These are phyloP conservation scores for Carassius auratus DNA, from an alignment of 2,113 vertebrate species.

Conservation along the genomic window DNA sequence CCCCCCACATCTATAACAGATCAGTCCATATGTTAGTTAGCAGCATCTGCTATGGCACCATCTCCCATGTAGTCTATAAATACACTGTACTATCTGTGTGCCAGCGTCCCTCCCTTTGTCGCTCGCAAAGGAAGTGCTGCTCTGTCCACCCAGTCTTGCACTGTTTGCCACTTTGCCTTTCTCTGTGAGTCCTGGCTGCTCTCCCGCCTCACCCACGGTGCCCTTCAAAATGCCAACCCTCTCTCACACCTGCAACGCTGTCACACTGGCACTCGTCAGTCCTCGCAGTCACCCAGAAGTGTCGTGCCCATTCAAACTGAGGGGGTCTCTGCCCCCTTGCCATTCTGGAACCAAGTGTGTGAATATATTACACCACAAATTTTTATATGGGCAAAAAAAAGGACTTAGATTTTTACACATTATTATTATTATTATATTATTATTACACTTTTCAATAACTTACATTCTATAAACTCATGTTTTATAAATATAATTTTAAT, in stretches of 20 bases:
- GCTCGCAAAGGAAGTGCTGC: constrained; percentile 52
- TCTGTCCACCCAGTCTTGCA: constrained; percentile 41
- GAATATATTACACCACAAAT: no score
- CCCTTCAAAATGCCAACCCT: constrained; percentile 54
- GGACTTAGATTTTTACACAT: no score
- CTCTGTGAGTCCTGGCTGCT: constrained; percentile 36
- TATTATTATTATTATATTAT: no score
- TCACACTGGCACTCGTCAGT: constrained; percentile 53
- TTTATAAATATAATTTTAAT: no score
- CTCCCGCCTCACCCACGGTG: constrained; percentile 37
- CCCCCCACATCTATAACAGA: constrained; percentile 35
- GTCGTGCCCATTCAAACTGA: neutral
- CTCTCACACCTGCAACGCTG: constrained; percentile 47
- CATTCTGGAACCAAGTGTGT: neutral
- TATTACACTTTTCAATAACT: no score
- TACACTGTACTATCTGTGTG: constrained; percentile 39
- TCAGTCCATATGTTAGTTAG: constrained; percentile 54
- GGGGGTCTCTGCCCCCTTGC: neutral
- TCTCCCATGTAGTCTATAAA: constrained; percentile 51
- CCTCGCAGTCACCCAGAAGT: constrained; percentile 27
- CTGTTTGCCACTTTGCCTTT: constrained; percentile 47
- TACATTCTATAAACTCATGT: no score
- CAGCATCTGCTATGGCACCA: constrained; percentile 45
- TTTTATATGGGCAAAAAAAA: no score
- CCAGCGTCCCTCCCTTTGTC: constrained; percentile 41